These are phyloP conservation scores for Drosophila meridionalis DNA, from an alignment of 2,888 invertebrate species.

Conservation along the genomic window DNA sequence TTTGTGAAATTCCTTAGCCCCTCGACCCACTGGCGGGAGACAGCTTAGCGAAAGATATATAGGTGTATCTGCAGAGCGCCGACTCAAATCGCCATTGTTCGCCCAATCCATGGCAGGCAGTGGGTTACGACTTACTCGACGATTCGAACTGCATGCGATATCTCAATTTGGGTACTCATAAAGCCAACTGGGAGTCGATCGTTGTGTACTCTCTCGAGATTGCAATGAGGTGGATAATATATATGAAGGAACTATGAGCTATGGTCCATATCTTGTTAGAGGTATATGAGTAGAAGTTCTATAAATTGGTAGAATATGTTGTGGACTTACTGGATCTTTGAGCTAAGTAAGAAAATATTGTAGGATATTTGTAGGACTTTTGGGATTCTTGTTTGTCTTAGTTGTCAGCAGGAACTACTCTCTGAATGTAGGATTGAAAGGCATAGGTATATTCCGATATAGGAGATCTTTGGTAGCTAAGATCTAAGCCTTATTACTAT, in stretches of 20 bases:
- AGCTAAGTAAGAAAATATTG: too few relatives aligned
- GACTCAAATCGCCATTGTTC: slow-evolving; percentile 75
- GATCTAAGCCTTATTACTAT: too few relatives aligned
- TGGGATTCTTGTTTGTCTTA: too few relatives aligned
- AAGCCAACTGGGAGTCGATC: slow-evolving; percentile 38
- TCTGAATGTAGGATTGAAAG: too few relatives aligned
- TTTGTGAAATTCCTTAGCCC: slow-evolving; percentile 63
- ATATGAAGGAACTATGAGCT: background rate
- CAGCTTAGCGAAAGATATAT: slow-evolving; percentile 31
- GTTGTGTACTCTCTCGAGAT: slow-evolving; percentile 2
- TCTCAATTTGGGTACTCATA: slow-evolving; percentile 79
- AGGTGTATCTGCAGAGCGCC: slow-evolving; percentile 41
- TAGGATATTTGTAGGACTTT: too few relatives aligned
- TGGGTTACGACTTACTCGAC: slow-evolving; percentile 70
- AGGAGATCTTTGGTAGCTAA: too few relatives aligned
- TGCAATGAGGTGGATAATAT: background rate
- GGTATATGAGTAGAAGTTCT: too few relatives aligned
- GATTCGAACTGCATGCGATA: slow-evolving; percentile 72
- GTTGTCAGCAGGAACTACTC: too few relatives aligned
- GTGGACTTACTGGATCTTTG: too few relatives aligned
- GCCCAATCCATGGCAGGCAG: slow-evolving; percentile 49
- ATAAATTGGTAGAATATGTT: too few relatives aligned
- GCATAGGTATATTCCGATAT: too few relatives aligned
- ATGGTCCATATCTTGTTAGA: background rate
- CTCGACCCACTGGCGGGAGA: slow-evolving; percentile 27